Evolutionary conservation across 2,797 vertebrate genomes (phyloP).

Genomic region (Octomys mimax): DNA sequence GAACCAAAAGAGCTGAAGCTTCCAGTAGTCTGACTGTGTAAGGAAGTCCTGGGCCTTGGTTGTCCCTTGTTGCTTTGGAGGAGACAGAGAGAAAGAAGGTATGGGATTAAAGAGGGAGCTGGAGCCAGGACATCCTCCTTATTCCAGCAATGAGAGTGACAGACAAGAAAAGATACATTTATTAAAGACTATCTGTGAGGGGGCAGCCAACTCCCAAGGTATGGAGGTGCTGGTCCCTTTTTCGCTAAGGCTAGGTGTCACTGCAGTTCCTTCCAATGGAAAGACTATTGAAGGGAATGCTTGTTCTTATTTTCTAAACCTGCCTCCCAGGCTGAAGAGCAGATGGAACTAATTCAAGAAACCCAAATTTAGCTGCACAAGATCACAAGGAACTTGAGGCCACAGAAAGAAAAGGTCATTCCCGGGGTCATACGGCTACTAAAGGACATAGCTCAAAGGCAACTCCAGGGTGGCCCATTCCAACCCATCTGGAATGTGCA

Average conservation of each 20-base stretch:
- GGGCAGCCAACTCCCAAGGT: not conserved
- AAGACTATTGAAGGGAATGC: not conserved
- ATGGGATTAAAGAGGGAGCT: not conserved
- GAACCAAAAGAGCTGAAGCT: not conserved
- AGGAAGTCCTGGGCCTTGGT: not conserved
- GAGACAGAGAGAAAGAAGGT: too few relatives aligned
- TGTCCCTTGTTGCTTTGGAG: not conserved
- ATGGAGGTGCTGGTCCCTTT: not conserved
- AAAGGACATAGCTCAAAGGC: not conserved
- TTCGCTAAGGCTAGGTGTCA: not conserved
- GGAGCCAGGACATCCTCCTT: not conserved
- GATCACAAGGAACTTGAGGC: not conserved
- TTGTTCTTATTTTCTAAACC: not conserved
- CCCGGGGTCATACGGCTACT: not conserved
- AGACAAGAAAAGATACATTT: not conserved
- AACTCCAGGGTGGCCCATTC: not conserved
- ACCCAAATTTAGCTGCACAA: slow-evolving; percentile 4
- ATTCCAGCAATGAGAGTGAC: not conserved
- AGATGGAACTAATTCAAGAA: not conserved
- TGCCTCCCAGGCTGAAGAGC: not conserved
- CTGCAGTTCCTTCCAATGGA: not conserved
- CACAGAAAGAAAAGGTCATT: not conserved
- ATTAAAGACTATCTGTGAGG: not conserved
- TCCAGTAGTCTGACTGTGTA: not conserved
- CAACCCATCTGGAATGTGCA: not conserved